Evolutionary conservation across 2,113 vertebrate genomes (phyloP), one percentile per base, ranked within the genome.

Genomic region (Gymnobelideus leadbeateri): DNA sequence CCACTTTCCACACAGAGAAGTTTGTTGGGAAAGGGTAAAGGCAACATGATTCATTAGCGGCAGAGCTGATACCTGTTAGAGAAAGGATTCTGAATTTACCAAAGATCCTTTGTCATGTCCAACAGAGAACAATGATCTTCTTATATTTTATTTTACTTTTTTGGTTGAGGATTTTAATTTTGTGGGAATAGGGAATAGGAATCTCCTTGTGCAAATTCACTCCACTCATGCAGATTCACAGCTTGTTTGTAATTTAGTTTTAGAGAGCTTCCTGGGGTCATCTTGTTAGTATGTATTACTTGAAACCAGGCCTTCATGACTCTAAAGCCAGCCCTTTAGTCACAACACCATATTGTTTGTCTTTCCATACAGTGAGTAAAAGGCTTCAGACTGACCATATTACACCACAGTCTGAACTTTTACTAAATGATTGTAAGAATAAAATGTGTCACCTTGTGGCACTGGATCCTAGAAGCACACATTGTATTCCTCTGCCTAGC

Each of bases 11-110:
- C 92, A 92, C 91, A 91, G 94, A 95, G 93, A 91, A 92, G 49
- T 94, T 96, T 97, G n/a, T 89, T 92, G 90, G 89, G 91, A 94
- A 89, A 93, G 90, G 91, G 53, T 46, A 95, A 95, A 47, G n/a
- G 8, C 31, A 96, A 31, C 10, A 95, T 61, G 47, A 16, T 92
- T 6, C 47, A 6, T 96, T 55, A 94, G 46, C 46, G 52, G 77
- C 51, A 68, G 91, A 52, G 51, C 55, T 91, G 37, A 37, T n/a
- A 16, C 55, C 24, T 93, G 3, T 12, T 24, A 43, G 37, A 84
- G 19, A 84, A 43, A 23, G n/a, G 16, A 84, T 84, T 84, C 6
- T 23, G 11, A 37, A 10, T 68, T 68, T 68, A 37, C 61, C 31
- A 68, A 68, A 68, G 68, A 84, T 84, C 37, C 43, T 77, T 77